These are phyloP conservation scores for Geopemphigus sp. DNA, from an alignment of 1,140 invertebrate genomes.

Conservation along the genomic window DNA sequence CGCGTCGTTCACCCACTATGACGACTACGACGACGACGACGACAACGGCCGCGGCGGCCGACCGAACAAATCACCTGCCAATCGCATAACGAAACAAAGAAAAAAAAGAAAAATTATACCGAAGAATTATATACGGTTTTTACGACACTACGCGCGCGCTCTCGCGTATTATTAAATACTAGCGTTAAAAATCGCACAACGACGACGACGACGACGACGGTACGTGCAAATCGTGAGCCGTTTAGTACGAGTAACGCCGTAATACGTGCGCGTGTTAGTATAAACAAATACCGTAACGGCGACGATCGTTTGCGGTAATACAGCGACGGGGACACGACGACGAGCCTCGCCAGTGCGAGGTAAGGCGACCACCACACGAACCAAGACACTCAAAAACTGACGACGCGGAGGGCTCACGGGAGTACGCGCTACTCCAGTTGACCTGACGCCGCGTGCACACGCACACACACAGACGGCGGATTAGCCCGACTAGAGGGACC, in stretches of 20 bases:
- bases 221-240: too few relatives aligned
- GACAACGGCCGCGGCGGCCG: background rate
- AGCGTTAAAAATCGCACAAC: too few relatives aligned
- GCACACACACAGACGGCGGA: conserved; percentile 44
- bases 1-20: background rate
- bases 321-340: background rate
- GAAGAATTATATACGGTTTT: background rate
- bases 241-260: background rate
- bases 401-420: conserved; percentile 40
- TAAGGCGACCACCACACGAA: conserved; percentile 28
- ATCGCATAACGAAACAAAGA: background rate
- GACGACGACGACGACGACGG: background rate
- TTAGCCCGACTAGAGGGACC: conserved; percentile 45
- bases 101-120: background rate
- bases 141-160: too few relatives aligned
- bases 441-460: conserved; percentile 49
- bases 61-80: background rate
- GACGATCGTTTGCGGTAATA: background rate
- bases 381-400: conserved; percentile 46
- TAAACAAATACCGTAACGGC: background rate
- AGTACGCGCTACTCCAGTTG: conserved; percentile 44
- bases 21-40: background rate
- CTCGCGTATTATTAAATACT: too few relatives aligned
- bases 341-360: conserved; percentile 34
- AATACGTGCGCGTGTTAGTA: background rate